Evolutionary conservation across 2,113 vertebrate genomes (phyloP), one percentile per base, ranked within the genome.

Genomic region (Lophotis ruficrista): DNA sequence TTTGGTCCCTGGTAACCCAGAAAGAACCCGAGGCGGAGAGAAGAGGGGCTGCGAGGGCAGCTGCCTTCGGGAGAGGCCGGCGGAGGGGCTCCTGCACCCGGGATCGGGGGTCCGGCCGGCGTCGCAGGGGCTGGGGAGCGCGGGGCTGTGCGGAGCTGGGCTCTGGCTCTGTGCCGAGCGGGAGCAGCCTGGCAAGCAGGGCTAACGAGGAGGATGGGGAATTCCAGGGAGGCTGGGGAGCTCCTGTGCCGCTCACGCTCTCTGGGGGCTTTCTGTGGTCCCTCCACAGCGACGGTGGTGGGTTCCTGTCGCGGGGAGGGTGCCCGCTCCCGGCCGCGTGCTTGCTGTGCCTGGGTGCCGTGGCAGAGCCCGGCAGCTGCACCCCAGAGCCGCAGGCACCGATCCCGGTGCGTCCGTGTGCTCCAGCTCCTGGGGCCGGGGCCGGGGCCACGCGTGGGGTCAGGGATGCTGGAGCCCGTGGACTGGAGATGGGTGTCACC

Each of bases 341-440:
- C 76, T 41, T 22, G 62, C 20, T 2, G 6, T 62, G 56, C 38
- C 31, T 6, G 37, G 16, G 23, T 30, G 27, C 14, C 2, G 7
- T 3, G 2, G 31, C 37, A 51, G 57, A 33, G 43, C 37, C 58
- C 3, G 0, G 25, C 0, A 7, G 47, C 54, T 38, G 54, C 37
- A 35, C 23, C 47, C 30, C 27, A 9, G 31, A 37, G 57, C 56
- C 8, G 45, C 27, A 23, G 60, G 22, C 4, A 2, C 47, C 1
- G 3, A 30, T 37, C 43, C 22, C 43, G 5, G 58, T 1, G 1
- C 9, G 43, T 58, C 68, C 12, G 31, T 0, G 2, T 0, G 5
- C 56, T 54, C 65, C 65, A 38, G 65, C 57, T 64, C 50, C n/a
- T 14, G 24, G 20, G 16, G 24, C 57, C 1, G 0, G 48, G 24